phyloP scores from a whole-genome alignment of 2,888 invertebrate species.

The Polymixis flavicincta region DNA sequence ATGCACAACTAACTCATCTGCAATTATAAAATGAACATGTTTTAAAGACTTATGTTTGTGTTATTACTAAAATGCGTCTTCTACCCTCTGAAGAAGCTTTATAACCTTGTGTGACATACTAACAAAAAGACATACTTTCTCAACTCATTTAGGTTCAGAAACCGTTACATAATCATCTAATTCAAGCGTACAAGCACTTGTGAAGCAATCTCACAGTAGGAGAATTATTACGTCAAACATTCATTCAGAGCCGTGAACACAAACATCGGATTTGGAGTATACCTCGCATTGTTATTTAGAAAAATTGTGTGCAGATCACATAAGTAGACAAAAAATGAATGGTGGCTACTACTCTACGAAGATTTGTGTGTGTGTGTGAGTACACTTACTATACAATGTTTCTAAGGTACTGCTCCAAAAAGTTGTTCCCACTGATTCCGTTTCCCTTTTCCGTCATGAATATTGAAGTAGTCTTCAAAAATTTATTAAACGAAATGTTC shows the following conservation, averaged over 20 bases:
- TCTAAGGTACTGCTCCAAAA: slow-evolving; percentile 59
- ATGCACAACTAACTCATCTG: not conserved
- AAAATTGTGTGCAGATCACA: slow-evolving; percentile 47
- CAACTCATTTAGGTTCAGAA: slow-evolving; percentile 30
- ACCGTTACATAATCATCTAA: slow-evolving; percentile 39
- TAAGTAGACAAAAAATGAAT: slow-evolving; percentile 49
- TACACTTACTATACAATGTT: slow-evolving; percentile 56
- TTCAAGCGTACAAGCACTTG: slow-evolving; percentile 42
- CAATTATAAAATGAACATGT: not conserved
- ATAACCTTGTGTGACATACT: slow-evolving; percentile 26
- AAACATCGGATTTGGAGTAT: slow-evolving; percentile 45
- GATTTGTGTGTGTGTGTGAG: slow-evolving; percentile 55
- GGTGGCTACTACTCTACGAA: slow-evolving; percentile 42
- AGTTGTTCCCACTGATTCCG: slow-evolving; percentile 69
- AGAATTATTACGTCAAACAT: slow-evolving; percentile 55
- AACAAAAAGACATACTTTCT: slow-evolving; percentile 26
- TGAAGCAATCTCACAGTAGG: slow-evolving; percentile 34
- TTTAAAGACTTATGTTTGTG: not conserved
- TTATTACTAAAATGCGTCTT: not conserved
- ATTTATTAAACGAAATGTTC: slow-evolving; percentile 72
- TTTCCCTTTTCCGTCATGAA: slow-evolving; percentile 71
- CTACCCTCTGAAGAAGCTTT: slow-evolving; percentile 2
- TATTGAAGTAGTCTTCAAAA: slow-evolving; percentile 74
- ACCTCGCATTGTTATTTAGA: slow-evolving; percentile 42
- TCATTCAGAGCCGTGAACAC: slow-evolving; percentile 50